A percentile compares a stretch with the other conserved stretches of the same genome.
These are phyloP conservation scores for Mormyrops boulengeri DNA, from an alignment of 2,797 vertebrate genomes.

Conservation along the genomic window DNA sequence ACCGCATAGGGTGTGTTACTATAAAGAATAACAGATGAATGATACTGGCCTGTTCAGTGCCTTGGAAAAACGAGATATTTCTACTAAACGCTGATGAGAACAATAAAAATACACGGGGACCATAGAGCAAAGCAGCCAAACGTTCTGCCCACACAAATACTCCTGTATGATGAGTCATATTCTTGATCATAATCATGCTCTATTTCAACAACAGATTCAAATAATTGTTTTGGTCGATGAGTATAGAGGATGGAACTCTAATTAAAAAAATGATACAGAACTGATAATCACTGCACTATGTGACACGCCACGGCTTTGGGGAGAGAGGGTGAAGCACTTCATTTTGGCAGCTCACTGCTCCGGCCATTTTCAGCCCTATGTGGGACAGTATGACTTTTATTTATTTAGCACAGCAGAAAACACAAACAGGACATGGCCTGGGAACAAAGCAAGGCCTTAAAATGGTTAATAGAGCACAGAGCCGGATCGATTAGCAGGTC, in stretches of 20 bases:
- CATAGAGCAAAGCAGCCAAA: neutral
- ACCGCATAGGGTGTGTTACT: neutral
- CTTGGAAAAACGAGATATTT: neutral
- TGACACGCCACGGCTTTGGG: neutral
- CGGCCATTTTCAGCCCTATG: conserved; percentile 17
- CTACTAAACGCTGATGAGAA: neutral
- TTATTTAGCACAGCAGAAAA: conserved; percentile 23
- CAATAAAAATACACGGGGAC: neutral
- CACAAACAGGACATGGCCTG: conserved; percentile 21
- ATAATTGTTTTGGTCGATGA: neutral
- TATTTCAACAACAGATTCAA: neutral
- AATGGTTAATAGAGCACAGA: conserved; percentile 51
- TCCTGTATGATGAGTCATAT: neutral
- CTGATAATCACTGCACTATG: neutral
- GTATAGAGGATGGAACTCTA: neutral
- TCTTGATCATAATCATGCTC: neutral
- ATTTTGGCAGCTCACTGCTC: neutral
- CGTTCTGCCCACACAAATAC: neutral
- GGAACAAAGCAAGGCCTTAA: conserved; percentile 43
- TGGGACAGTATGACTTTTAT: conserved; percentile 35
- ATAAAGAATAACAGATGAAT: neutral
- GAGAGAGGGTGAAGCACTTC: neutral
- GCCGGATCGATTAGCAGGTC: conserved; percentile 56
- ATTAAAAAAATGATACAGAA: neutral
- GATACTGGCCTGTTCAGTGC: neutral